Percentiles rank a stretch among this genome's conserved stretches.
Conservation (phyloP, 2,888 invertebrate genomes). For the Lamproptera curius region DNA sequence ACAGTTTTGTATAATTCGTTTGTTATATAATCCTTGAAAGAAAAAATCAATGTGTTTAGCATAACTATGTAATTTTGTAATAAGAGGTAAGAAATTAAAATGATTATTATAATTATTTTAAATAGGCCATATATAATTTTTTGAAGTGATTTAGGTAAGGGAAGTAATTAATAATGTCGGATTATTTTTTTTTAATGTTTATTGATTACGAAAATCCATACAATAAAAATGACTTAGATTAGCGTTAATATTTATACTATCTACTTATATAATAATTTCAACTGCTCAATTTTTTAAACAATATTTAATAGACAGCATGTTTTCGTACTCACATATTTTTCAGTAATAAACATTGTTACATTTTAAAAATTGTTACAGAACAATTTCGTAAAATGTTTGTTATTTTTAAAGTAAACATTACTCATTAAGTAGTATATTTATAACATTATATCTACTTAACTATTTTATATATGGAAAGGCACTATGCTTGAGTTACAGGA, state of each 20-base stretch:
- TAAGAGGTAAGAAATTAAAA: too few relatives aligned
- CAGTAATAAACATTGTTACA: slow-evolving; percentile 21
- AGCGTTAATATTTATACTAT: slow-evolving; percentile 58
- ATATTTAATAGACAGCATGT: slow-evolving; percentile 38
- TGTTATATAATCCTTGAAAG: too few relatives aligned
- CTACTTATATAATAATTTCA: slow-evolving; percentile 47
- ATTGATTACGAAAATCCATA: slow-evolving; percentile 54
- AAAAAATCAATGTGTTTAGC: too few relatives aligned
- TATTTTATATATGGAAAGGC: slow-evolving; percentile 62
- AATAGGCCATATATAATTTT: too few relatives aligned
- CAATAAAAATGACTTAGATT: slow-evolving; percentile 55
- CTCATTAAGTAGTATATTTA: slow-evolving; percentile 21
- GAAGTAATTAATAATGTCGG: slow-evolving; percentile 9
- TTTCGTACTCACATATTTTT: too few relatives aligned
- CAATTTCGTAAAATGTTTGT: slow-evolving; percentile 50
- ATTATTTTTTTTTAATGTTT: slow-evolving; percentile 38
- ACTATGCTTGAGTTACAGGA: slow-evolving; percentile 64
- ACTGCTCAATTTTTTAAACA: slow-evolving; percentile 42
- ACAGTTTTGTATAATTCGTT: too few relatives aligned
- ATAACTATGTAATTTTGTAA: too few relatives aligned
- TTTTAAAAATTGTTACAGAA: slow-evolving; percentile 19
- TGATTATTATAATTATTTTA: too few relatives aligned
- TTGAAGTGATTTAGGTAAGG: background rate
- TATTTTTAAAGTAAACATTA: slow-evolving; percentile 24
- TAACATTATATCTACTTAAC: slow-evolving; percentile 43